Evolutionary conservation across 2,797 vertebrate species (phyloP).

Genomic region (Sebastes iracundus): DNA sequence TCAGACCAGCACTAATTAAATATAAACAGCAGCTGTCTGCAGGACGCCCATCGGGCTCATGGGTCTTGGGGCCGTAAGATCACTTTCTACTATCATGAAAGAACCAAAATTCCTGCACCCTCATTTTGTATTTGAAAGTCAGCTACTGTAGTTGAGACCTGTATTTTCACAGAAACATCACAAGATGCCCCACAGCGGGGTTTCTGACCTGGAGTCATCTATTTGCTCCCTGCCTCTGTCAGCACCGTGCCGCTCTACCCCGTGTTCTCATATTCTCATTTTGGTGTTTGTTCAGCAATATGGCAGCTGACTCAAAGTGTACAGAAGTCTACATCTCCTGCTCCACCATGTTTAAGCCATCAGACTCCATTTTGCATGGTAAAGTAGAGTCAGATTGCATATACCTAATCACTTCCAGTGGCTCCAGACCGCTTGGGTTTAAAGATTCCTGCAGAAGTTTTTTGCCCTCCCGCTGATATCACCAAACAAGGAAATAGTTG

Average conservation of each 20-base stretch:
- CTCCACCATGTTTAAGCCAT: neutral
- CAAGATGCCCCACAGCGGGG: slow-evolving; percentile 16
- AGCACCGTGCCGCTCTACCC: neutral
- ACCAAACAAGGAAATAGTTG: slow-evolving; percentile 69
- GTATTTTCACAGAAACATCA: slow-evolving; percentile 34
- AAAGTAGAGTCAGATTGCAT: slow-evolving; percentile 16
- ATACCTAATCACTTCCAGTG: slow-evolving; percentile 24
- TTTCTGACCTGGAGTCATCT: slow-evolving; percentile 31
- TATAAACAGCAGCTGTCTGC: slow-evolving; percentile 70
- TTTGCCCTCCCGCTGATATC: slow-evolving; percentile 25
- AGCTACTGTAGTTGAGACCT: neutral
- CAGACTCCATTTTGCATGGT: neutral
- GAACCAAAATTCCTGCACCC: slow-evolving; percentile 19
- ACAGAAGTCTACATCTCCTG: neutral
- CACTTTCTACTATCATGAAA: slow-evolving; percentile 19
- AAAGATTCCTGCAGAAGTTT: slow-evolving; percentile 28
- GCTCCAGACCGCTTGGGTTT: slow-evolving; percentile 32
- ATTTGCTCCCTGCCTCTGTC: slow-evolving; percentile 33
- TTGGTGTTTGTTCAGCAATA: slow-evolving; percentile 27
- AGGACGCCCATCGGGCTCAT: slow-evolving; percentile 25
- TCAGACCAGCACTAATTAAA: slow-evolving; percentile 69
- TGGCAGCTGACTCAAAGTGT: slow-evolving; percentile 33
- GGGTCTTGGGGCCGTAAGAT: slow-evolving; percentile 34
- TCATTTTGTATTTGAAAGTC: slow-evolving; percentile 18
- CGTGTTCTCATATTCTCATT: slow-evolving; percentile 27